These are phyloP conservation scores for Phrynosoma blainvillii DNA, from an alignment of 2,113 vertebrate species.

Conservation along the genomic window DNA sequence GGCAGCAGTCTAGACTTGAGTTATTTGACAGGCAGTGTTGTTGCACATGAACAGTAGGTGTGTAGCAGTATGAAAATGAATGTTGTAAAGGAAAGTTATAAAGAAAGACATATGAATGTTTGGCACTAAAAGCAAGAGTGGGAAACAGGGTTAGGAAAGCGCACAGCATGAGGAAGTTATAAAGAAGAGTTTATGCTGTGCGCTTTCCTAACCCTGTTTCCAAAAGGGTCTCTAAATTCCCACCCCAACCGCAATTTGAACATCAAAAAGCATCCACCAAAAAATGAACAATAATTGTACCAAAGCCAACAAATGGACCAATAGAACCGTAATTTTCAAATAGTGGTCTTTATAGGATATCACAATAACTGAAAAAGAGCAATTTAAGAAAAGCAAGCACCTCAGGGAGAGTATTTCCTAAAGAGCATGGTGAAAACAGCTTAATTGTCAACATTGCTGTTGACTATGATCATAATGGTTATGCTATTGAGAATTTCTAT, in stretches of 20 bases:
- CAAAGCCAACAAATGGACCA: too few species aligned
- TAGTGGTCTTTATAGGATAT: conserved; percentile 59
- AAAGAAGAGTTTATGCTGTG: too few species aligned
- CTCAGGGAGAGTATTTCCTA: conserved; percentile 49
- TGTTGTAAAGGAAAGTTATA: background rate
- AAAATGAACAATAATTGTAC: background rate
- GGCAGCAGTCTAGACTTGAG: background rate
- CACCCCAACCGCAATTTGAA: background rate
- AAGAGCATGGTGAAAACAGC: conserved; percentile 49
- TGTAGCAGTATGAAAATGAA: background rate
- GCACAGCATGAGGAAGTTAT: too few species aligned
- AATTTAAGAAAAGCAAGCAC: conserved; percentile 64
- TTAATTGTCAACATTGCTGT: conserved; percentile 39
- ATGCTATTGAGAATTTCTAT: conserved; percentile 35
- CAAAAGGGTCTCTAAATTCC: too few species aligned
- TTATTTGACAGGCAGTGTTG: background rate
- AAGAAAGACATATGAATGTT: background rate
- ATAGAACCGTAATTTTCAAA: conserved; percentile 42
- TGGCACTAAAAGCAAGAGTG: background rate
- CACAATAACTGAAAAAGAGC: conserved; percentile 51
- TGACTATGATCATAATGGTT: background rate
- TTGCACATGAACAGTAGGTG: background rate
- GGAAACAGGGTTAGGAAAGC: too few species aligned
- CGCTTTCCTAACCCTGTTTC: too few species aligned
- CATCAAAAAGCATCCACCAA: background rate